Evolutionary conservation across 2,888 invertebrate species (phyloP).

Genomic region (Eledona agricola): DNA sequence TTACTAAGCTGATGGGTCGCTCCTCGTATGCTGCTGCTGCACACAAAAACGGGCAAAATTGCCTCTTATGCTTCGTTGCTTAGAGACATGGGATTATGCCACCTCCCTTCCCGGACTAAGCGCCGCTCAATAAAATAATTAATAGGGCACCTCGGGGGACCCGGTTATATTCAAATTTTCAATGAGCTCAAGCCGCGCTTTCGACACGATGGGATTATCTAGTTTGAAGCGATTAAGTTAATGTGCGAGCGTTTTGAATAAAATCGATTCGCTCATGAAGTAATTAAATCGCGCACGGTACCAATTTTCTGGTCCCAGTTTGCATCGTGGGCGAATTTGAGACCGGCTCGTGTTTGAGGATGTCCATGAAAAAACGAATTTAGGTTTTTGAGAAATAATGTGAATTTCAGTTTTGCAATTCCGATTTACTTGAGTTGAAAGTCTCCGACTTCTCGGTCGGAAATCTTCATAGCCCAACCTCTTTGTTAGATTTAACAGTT

Average conservation of each 20-base stretch:
- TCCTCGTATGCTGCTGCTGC: conserved; percentile 46
- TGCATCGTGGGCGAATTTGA: no score
- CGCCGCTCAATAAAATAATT: conserved; percentile 62
- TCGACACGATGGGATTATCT: conserved; percentile 48
- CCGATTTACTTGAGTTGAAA: no score
- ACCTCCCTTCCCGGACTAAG: conserved; percentile 52
- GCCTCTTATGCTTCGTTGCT: conserved; percentile 57
- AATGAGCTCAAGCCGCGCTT: conserved; percentile 45
- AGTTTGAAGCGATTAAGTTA: conserved; percentile 53
- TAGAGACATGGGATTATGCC: conserved; percentile 56
- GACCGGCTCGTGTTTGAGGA: no score
- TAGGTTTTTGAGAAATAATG: no score
- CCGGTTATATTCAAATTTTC: conserved; percentile 56
- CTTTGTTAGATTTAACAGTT: no score
- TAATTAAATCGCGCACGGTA: no score
- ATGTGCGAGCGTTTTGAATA: conserved; percentile 43
- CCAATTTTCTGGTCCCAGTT: no score
- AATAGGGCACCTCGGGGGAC: conserved; percentile 57
- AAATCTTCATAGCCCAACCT: no score
- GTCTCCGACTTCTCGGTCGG: no score
- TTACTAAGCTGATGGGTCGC: conserved; percentile 52
- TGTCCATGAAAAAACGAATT: no score
- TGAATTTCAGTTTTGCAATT: no score
- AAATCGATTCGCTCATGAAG: conserved; percentile 27
- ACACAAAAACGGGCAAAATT: conserved; percentile 58